Conservation (phyloP, 2,113 vertebrate genomes). For the Copsychus sechellarum region DNA sequence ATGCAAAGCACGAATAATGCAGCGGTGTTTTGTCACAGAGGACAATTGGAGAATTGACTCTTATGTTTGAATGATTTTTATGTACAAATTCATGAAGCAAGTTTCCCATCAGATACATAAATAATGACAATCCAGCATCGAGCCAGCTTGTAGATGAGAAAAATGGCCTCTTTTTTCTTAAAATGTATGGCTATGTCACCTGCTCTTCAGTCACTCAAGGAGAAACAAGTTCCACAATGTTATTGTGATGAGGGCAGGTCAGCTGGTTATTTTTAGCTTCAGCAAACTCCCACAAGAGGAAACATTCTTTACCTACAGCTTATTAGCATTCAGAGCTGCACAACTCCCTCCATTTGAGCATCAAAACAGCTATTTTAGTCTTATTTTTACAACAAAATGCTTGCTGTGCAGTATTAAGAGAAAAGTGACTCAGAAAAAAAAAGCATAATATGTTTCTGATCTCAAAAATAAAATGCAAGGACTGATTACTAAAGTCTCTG, state of each 20-base stretch:
- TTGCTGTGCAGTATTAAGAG: not conserved
- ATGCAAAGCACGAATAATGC: not conserved
- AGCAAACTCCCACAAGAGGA: conserved; percentile 23
- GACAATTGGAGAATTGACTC: not conserved
- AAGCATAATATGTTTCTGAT: not conserved
- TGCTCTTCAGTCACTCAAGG: conserved; percentile 17
- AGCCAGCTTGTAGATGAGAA: not conserved
- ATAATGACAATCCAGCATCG: not conserved
- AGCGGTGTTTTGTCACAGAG: not conserved
- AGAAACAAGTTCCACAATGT: conserved; percentile 11
- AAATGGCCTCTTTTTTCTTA: not conserved
- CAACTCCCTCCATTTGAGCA: not conserved
- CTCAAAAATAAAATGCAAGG: conserved; percentile 17
- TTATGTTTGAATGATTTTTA: not conserved
- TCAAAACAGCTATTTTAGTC: conserved; percentile 35
- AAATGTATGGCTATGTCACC: not conserved
- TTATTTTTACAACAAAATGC: conserved; percentile 8
- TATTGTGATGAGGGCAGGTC: conserved; percentile 44
- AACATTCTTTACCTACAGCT: conserved; percentile 52
- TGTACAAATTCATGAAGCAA: not conserved
- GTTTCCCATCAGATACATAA: not conserved
- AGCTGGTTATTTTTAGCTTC: conserved; percentile 49
- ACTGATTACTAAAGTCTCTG: not conserved
- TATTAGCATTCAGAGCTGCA: conserved; percentile 53
- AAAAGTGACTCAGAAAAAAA: conserved; percentile 12